Evolutionary conservation across 2,113 vertebrate genomes (phyloP).

Genomic region (Phrynosoma platyrhinos): DNA sequence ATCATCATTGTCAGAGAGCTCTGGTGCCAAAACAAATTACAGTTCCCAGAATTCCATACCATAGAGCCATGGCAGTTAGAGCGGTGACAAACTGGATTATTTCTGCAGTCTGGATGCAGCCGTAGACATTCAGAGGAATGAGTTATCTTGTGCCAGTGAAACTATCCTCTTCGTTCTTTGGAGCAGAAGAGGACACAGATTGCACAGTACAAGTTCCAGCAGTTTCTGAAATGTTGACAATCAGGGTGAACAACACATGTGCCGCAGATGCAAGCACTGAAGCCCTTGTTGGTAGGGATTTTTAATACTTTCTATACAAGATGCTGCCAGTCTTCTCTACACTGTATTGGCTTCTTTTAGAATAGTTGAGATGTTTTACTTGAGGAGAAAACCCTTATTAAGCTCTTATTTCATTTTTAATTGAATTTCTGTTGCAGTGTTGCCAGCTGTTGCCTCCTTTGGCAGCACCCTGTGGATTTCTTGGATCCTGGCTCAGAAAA

Average conservation of each 20-base stretch:
- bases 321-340: not conserved
- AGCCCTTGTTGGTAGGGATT: not conserved
- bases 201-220: not conserved
- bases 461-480: not conserved
- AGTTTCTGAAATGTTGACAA: not conserved
- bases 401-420: not conserved
- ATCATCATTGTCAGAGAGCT: too few species aligned
- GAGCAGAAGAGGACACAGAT: not conserved
- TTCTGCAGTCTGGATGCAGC: not conserved
- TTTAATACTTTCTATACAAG: not conserved
- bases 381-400: not conserved
- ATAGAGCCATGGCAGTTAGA: too few species aligned
- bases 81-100: too few species aligned
- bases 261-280: not conserved
- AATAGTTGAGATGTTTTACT: not conserved
- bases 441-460: not conserved
- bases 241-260: not conserved
- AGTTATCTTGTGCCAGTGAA: not conserved
- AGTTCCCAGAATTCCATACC: too few species aligned
- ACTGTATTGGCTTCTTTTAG: not conserved
- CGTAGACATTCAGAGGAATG: too few species aligned
- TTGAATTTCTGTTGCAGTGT: not conserved
- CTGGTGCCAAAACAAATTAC: too few species aligned
- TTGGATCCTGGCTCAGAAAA: not conserved
- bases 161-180: not conserved